Conservation (phyloP, 2,113 vertebrate genomes). For the Piprites chloris region DNA sequence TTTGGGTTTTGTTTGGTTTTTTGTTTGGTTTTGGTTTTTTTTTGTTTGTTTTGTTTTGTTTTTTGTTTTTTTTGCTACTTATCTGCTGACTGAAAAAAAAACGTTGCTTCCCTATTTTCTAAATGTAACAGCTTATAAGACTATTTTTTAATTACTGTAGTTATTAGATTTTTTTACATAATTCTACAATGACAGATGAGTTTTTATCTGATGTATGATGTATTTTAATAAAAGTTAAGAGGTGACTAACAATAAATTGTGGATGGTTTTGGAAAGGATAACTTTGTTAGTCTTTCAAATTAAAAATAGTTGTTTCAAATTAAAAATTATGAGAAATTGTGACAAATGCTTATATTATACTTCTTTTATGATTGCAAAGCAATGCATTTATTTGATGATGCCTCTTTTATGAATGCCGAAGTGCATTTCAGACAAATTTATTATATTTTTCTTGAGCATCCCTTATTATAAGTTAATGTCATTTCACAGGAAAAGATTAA, state of each 20-base stretch:
- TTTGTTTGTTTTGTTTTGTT: no score
- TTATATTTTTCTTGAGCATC: background rate
- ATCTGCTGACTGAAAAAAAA: background rate
- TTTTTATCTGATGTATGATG: background rate
- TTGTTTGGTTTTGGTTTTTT: no score
- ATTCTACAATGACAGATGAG: background rate
- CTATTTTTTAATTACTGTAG: background rate
- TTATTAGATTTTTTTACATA: background rate
- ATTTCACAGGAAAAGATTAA: background rate
- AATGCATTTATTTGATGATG: background rate
- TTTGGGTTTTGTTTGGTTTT: no score
- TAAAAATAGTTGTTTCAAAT: background rate
- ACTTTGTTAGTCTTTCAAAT: no score
- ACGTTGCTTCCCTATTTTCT: background rate
- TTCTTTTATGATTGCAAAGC: background rate
- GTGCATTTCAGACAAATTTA: background rate
- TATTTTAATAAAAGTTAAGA: background rate
- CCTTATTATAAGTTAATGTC: background rate
- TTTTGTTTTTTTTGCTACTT: background rate
- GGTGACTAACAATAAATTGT: background rate
- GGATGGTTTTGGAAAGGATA: background rate
- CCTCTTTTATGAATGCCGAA: background rate
- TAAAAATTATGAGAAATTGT: background rate
- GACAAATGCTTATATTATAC: background rate
- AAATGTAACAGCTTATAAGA: background rate